Evolutionary conservation across 2,888 invertebrate genomes (phyloP).

Genomic region (Chrysina gloriosa): DNA sequence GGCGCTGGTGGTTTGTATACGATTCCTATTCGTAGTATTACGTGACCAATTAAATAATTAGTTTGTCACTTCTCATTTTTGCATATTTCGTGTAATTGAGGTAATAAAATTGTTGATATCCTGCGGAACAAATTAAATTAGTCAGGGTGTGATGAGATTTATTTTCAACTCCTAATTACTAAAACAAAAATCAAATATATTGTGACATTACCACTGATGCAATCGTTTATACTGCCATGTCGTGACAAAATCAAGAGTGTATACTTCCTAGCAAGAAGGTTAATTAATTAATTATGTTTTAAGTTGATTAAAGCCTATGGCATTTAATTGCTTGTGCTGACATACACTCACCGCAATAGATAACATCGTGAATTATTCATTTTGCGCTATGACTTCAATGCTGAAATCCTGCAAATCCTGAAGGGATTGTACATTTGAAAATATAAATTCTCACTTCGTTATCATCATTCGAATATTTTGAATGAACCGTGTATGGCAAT

Average conservation of each 20-base stretch:
- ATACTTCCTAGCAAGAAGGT: background rate
- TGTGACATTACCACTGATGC: background rate
- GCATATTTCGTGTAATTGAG: background rate
- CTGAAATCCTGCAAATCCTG: no score
- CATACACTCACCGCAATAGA: no score
- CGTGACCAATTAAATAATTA: slow-evolving; percentile 32
- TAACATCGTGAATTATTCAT: no score
- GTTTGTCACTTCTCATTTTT: background rate
- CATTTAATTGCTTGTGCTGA: no score
- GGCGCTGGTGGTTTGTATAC: slow-evolving; percentile 1
- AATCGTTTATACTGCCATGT: background rate
- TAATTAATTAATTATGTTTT: slow-evolving; percentile 13
- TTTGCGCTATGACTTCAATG: no score
- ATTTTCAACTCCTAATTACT: background rate
- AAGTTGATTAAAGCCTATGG: background rate
- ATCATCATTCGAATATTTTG: no score
- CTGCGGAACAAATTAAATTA: slow-evolving; percentile 5
- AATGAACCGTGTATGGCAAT: no score
- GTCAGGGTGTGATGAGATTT: background rate
- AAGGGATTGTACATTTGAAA: no score
- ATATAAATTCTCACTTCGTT: no score
- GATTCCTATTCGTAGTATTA: slow-evolving; percentile 5
- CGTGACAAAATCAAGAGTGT: background rate
- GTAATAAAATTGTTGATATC: background rate
- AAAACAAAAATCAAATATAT: background rate